Evolutionary conservation across 2,888 invertebrate genomes (phyloP), one percentile per base, ranked within the genome.

Genomic region (Mythimna vitellina): DNA sequence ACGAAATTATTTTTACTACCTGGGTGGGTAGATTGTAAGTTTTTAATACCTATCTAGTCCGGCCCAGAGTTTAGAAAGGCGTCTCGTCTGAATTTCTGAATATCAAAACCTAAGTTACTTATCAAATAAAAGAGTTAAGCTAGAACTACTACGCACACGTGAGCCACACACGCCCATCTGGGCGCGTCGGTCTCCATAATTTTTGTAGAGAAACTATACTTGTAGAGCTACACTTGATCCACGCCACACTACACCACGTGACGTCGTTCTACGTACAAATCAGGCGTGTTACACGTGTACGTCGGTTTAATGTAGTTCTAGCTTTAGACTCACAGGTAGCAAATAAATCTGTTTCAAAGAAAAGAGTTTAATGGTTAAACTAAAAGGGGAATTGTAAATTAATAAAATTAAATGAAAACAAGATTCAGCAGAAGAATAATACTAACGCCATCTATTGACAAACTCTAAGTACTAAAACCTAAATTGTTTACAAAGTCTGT

Each of bases 391-490:
- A 53, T 10, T 22, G n/a, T n/a, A 22, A n/a, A 7, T 4, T 9
- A 9, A 12, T 12, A 22, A 5, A 53, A 22, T 1, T 7, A 3
- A 17, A 49, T 46, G 17, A 20, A 32, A 4, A 7, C 1, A 10
- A 58, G 3, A 22, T 22, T 58, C 3, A 7, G 14, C 8, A 3
- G 3, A 14, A 8, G 0, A 10, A 5, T n/a, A 66, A 71, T 57
- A 61, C 29, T 73, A 62, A 25, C 70, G 78, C 81, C 84, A 84
- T 81, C 84, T 84, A 3, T 65, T 68, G 65, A 20, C 8, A 0
- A 9, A 29, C 0, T 25, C 0, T 3, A 49, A 20, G 58, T 57
- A 57, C n/a, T 9, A 5, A 1, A n/a, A 51, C 10, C 3, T 10
- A 0, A 4, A 20, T 0, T 25, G 29, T 71, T 81, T 69, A 69